Base-by-base conservation (phyloP, 2,113 vertebrate species). In the Leucoraja erinaceus region DNA sequence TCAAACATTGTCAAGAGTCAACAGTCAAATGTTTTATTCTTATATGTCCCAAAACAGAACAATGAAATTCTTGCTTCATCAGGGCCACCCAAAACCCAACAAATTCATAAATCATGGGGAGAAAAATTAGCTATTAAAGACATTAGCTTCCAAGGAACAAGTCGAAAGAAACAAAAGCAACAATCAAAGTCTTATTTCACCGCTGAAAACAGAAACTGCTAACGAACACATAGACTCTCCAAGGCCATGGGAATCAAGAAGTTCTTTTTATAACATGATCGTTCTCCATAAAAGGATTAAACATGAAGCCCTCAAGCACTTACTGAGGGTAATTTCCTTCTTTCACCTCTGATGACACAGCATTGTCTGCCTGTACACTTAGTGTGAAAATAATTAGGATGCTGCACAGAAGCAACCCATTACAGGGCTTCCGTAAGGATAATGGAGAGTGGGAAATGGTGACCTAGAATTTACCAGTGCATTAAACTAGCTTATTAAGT, bases 401-500 rank as follows among this genome's bases (percentile, higher is more conserved):
- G 22, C 56, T 84, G 38, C 25, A 84, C 54, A 84, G 81, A 84
- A 59, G 20, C 81, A 84, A 59, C 25, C 11, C 81, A 84, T 61
- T 84, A 25, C 22, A 84, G 8, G 11, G 25, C 3, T 12, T 61
- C 81, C 54, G 9, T 84, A 4, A 84, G 54, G 11, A 12, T 84
- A 61, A 84, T 14, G 25, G 81, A 56, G 47, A 61, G 81, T 84
- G 54, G 54, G 54, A 84, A 84, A 84, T 18, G 10, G 25, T 84
- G 10, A 84, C 54, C 81, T n/a, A 56, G 81, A 84, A 84, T 61
- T 59, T 84, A 84, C 54, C 25, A 61, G 81, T 25, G 79, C 54
- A n/a, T 84, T 84, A 84, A 84, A 28, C 22, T 56, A 84, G 54
- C 20, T 61, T 83, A 59, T 84, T 84, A 59, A 84, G 81, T 84